Conservation (phyloP, 1,140 invertebrate species). For the Grapholita molesta region DNA sequence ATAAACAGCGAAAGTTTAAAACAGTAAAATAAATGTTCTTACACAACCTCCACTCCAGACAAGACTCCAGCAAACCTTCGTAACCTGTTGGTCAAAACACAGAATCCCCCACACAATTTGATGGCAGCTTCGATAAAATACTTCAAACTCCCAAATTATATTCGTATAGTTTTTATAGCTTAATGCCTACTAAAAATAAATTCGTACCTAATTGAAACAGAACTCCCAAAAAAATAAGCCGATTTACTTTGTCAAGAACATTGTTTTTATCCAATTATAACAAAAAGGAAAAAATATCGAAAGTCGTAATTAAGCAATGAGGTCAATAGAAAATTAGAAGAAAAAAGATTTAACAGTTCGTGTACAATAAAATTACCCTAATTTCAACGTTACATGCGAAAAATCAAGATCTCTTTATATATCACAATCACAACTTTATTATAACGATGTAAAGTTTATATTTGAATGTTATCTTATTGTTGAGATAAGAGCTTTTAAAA, state of each 20-base stretch:
- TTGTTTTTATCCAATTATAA: constrained; percentile 14
- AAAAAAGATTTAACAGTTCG: constrained; percentile 29
- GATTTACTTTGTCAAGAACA: not conserved
- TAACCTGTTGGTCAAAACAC: no score
- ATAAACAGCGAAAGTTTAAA: no score
- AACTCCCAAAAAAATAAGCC: not conserved
- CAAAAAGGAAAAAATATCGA: constrained; percentile 20
- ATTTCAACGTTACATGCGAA: constrained; percentile 35
- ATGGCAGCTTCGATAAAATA: no score
- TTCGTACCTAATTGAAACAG: no score
- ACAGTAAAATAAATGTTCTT: no score
- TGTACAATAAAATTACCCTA: constrained; percentile 47
- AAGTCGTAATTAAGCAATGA: constrained; percentile 38
- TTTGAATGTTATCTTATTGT: not conserved
- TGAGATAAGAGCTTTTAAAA: not conserved
- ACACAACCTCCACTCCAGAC: no score
- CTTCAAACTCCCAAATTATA: no score
- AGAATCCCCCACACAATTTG: no score
- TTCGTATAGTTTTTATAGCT: no score
- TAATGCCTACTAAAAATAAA: no score
- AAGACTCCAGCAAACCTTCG: no score
- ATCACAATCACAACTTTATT: not conserved
- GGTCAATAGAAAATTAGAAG: constrained; percentile 40
- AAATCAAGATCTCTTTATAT: not conserved
- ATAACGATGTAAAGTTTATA: not conserved